Evolutionary conservation across 2,797 vertebrate species (phyloP), one percentile per base, ranked within the genome.

Genomic region (Pampus argenteus): DNA sequence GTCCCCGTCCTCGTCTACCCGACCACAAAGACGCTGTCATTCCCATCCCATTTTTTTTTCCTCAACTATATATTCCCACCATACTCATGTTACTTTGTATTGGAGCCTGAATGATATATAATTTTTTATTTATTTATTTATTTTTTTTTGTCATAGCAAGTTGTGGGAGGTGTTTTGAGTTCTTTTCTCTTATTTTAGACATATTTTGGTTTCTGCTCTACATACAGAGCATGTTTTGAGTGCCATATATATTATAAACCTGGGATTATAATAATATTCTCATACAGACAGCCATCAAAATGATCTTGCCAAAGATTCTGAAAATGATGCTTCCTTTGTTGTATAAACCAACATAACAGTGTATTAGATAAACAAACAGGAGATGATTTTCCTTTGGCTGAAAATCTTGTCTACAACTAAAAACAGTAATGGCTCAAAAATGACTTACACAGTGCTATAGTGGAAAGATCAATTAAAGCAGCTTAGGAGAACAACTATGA

Each of bases 51-150:
- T 66, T 72, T 77, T 11, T 34, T 34, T 34, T 4, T 73, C 55
- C 79, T 58, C 44, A 68, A 22, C 61, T 54, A 70, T 66, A 17
- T 63, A 50, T 45, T 59, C 50, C 52, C 62, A 38, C 11, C n/a
- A 28, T 42, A 40, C 36, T 3, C 2, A 14, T 55, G 23, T 58
- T 28, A 6, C 6, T 67, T 34, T 28, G 25, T 61, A 22, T 47
- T 69, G 31, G 55, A 50, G 11, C 17, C 2, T 22, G 20, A 22
- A 26, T 58, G 1, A 55, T 62, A 17, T 31, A 8, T 48, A 15
- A 31, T 57, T 57, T 58, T 50, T 36, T 4, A 42, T 60, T 31
- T 28, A 57, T 52, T 52, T 52, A 1, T 34, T 34, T 34, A 34
- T 34, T 34, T 34, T 34, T 34, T 31, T 34, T 34, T 34, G 31